Conservation (phyloP, 2,888 invertebrate species). For the Didymodactylos carnosus region DNA sequence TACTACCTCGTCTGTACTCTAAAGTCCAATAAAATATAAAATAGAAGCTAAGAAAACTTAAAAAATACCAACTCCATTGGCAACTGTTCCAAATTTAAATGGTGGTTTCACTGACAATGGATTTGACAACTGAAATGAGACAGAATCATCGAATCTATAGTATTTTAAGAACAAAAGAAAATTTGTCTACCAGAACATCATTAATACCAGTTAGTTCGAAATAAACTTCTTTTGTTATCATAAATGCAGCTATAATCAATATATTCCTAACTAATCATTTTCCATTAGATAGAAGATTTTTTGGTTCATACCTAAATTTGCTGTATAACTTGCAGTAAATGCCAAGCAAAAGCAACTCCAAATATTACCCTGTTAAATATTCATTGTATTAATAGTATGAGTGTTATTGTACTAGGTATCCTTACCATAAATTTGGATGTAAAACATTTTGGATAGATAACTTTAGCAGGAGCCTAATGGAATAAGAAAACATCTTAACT, state of each 20-base stretch:
- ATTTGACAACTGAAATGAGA: conserved; percentile 46
- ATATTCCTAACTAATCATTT: not conserved
- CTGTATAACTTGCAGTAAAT: conserved; percentile 96
- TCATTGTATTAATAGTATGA: too few species aligned
- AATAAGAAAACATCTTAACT: too few species aligned
- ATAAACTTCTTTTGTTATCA: conserved; percentile 90
- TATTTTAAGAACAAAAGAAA: not conserved
- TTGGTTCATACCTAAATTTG: conserved; percentile 48
- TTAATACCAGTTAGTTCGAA: conserved; percentile 71
- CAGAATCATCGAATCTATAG: not conserved
- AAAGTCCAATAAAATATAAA: not conserved
- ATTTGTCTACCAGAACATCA: conserved; percentile 46
- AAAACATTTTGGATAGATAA: conserved; percentile 87
- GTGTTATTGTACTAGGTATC: too few species aligned
- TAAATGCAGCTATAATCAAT: conserved; percentile 60
- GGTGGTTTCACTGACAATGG: conserved; percentile 71
- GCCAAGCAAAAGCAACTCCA: conserved; percentile 65
- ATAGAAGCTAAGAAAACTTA: not conserved
- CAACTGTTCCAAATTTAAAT: conserved; percentile 83
- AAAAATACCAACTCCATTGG: conserved; percentile 46
- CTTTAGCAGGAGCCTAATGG: conserved; percentile 92
- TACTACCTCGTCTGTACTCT: conserved; percentile 76
- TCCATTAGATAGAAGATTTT: not conserved
- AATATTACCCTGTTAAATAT: too few species aligned
- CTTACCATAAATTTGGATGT: conserved; percentile 50